A percentile compares a stretch with the other conserved stretches of the same genome.
Evolutionary conservation across 2,113 vertebrate genomes (phyloP).

Genomic region (Ceuthmochares aereus): DNA sequence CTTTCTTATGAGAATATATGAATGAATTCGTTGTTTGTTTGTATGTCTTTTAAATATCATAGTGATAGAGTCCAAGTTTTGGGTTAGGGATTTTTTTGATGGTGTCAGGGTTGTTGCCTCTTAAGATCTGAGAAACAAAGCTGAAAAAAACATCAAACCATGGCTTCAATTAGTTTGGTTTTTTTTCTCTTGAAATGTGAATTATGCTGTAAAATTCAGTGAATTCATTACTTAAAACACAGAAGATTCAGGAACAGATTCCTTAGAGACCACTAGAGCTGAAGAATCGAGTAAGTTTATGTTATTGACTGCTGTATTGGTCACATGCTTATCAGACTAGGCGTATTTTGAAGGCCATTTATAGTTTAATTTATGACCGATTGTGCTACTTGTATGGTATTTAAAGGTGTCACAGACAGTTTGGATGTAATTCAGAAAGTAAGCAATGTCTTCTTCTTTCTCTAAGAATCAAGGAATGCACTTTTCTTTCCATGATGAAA

Average conservation of each 20-base stretch:
- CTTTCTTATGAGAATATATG: not conserved
- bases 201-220: slow-evolving; percentile 4
- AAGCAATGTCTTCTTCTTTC: slow-evolving; percentile 53
- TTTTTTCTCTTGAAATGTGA: slow-evolving; percentile 5
- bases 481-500: slow-evolving; percentile 62
- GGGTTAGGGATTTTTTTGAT: not conserved
- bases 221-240: slow-evolving; percentile 20
- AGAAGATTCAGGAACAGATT: slow-evolving; percentile 13
- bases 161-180: not conserved
- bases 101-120: not conserved
- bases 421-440: slow-evolving; percentile 59
- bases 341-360: slow-evolving; percentile 48
- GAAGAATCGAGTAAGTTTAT: not conserved
- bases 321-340: slow-evolving; percentile 39
- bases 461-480: slow-evolving; percentile 24
- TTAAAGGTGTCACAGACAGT: slow-evolving; percentile 56
- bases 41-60: not conserved
- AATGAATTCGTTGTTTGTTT: not conserved
- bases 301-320: not conserved
- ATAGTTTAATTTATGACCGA: slow-evolving; percentile 47
- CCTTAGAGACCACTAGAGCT: not conserved
- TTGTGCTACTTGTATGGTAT: slow-evolving; percentile 18
- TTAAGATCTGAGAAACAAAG: not conserved
- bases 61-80: not conserved
- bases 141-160: not conserved